Percentiles rank a stretch among this genome's conserved stretches.
Conservation (phyloP, 2,113 vertebrate species). For the Helogale parvula region DNA sequence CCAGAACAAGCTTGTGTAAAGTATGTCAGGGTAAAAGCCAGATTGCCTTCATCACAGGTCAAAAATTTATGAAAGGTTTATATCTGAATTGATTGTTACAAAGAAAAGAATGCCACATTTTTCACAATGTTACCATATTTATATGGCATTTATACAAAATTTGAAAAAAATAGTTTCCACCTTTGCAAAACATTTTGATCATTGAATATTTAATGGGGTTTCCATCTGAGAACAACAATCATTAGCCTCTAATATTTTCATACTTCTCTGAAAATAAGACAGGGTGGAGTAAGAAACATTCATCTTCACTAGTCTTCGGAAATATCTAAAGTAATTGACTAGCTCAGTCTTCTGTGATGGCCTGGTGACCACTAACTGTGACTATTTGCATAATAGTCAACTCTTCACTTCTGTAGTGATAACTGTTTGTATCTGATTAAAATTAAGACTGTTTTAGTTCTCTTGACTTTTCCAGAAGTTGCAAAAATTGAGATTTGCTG, state of each 20-base stretch:
- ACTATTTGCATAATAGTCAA: conserved; percentile 92
- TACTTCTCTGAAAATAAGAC: conserved; percentile 83
- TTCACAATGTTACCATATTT: conserved; percentile 61
- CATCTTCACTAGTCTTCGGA: conserved; percentile 90
- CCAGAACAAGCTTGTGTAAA: conserved; percentile 71
- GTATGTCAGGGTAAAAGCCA: conserved; percentile 73
- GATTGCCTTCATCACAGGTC: conserved; percentile 78
- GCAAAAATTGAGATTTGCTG: conserved; percentile 92
- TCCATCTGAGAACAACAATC: conserved; percentile 83
- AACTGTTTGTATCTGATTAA: conserved; percentile 91
- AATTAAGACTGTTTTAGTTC: conserved; percentile 90
- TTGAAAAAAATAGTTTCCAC: conserved; percentile 72
- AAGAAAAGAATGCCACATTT: conserved; percentile 63
- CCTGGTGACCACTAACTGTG: conserved; percentile 89
- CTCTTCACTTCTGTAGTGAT: conserved; percentile 89
- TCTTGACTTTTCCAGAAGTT: conserved; percentile 91
- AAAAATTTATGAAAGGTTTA: conserved; percentile 79
- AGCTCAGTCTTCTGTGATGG: conserved; percentile 88
- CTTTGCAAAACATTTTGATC: conserved; percentile 76
- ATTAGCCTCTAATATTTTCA: conserved; percentile 85
- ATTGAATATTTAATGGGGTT: conserved; percentile 80
- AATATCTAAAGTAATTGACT: conserved; percentile 90
- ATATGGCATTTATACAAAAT: conserved; percentile 66
- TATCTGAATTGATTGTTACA: conserved; percentile 67
- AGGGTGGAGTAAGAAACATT: conserved; percentile 83